A percentile compares a stretch with the other conserved stretches of the same genome.
Evolutionary conservation across 2,888 invertebrate genomes (phyloP).

Genomic region (Dicranocentrus wangi): DNA sequence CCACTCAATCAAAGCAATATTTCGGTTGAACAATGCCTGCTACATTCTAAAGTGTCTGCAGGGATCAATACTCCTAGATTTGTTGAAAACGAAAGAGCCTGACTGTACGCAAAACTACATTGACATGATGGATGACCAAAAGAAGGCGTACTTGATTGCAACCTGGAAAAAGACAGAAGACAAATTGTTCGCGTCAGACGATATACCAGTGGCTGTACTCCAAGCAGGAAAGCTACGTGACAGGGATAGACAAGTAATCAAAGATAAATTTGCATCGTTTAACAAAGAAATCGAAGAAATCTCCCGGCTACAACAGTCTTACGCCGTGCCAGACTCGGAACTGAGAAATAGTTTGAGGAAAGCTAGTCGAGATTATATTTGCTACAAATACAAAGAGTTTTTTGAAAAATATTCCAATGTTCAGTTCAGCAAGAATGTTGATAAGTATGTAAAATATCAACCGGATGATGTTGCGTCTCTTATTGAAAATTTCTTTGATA

Average conservation of each 20-base stretch:
- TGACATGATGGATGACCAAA: conserved; percentile 89
- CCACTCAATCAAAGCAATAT: conserved; percentile 88
- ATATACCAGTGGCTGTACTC: conserved; percentile 79
- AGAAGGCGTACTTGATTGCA: conserved; percentile 80
- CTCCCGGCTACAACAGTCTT: conserved; percentile 87
- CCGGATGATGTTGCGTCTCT: conserved; percentile 89
- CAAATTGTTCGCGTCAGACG: conserved; percentile 83
- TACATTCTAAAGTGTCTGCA: conserved; percentile 94
- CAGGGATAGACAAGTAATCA: conserved; percentile 88
- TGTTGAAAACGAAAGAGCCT: conserved; percentile 87
- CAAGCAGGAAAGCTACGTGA: conserved; percentile 84
- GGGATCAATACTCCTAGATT: conserved; percentile 86
- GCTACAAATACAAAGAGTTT: conserved; percentile 89
- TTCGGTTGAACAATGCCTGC: conserved; percentile 94
- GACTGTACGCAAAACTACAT: conserved; percentile 90
- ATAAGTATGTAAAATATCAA: conserved; percentile 93
- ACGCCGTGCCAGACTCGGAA: conserved; percentile 94
- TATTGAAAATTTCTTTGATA: conserved; percentile 94
- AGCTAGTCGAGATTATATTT: conserved; percentile 90
- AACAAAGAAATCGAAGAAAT: conserved; percentile 97
- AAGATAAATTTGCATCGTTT: conserved; percentile 92
- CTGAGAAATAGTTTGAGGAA: conserved; percentile 89
- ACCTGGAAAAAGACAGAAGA: conserved; percentile 86
- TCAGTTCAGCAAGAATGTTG: conserved; percentile 92
- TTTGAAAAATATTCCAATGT: conserved; percentile 82